Evolutionary conservation across 2,113 vertebrate species (phyloP).

Genomic region (Phycodurus eques): DNA sequence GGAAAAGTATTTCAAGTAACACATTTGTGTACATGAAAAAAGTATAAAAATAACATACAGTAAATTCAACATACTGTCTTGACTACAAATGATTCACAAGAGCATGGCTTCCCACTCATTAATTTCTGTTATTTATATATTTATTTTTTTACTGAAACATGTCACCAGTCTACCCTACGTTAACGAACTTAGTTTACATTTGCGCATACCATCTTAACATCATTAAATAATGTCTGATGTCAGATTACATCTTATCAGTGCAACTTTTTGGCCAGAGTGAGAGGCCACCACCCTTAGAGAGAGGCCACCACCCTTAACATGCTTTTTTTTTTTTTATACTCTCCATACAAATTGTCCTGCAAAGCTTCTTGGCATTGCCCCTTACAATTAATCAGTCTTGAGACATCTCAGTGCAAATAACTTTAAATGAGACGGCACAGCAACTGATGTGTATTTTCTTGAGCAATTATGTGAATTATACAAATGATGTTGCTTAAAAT

Average conservation of each 20-base stretch:
- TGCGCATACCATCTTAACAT: slow-evolving; percentile 33
- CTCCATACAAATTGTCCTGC: slow-evolving; percentile 38
- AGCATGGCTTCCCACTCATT: too few relatives aligned
- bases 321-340: slow-evolving; percentile 57
- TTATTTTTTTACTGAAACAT: not conserved
- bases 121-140: too few relatives aligned
- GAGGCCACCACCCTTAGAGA: slow-evolving; percentile 12
- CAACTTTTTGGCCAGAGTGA: slow-evolving; percentile 14
- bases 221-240: slow-evolving; percentile 42
- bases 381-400: slow-evolving; percentile 45
- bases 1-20: not conserved
- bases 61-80: not conserved
- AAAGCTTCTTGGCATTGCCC: slow-evolving; percentile 58
- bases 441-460: slow-evolving; percentile 13
- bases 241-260: slow-evolving; percentile 31
- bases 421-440: not conserved
- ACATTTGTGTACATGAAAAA: too few relatives aligned
- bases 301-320: slow-evolving; percentile 8
- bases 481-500: slow-evolving; percentile 4
- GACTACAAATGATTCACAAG: not conserved
- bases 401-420: slow-evolving; percentile 14
- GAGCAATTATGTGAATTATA: slow-evolving; percentile 19
- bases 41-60: not conserved
- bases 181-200: slow-evolving; percentile 30
- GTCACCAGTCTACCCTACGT: slow-evolving; percentile 16